Percentiles rank a stretch among this genome's conserved stretches.
Conservation (phyloP, 2,797 vertebrate genomes). For the Danio jaintianensis region DNA sequence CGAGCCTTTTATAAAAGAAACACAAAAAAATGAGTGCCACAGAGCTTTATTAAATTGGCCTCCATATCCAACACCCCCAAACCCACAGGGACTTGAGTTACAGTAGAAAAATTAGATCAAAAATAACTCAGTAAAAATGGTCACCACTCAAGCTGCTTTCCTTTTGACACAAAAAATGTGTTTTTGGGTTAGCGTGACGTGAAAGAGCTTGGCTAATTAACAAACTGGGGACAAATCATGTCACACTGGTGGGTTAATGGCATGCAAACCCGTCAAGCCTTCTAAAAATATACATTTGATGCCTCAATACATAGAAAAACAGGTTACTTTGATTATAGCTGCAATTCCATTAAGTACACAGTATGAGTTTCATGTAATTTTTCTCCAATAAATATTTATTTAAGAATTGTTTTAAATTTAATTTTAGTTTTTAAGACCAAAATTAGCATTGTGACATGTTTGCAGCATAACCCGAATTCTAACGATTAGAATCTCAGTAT, state of each 20-base stretch:
- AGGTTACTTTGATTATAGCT: background rate
- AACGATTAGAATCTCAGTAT: too few species aligned
- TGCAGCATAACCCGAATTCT: background rate
- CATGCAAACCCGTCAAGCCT: background rate
- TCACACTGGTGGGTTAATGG: background rate
- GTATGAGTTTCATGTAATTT: background rate
- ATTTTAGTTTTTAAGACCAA: background rate
- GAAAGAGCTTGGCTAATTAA: background rate
- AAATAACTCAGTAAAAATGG: slow-evolving; percentile 21
- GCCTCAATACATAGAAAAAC: background rate
- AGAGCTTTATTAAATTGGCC: slow-evolving; percentile 2
- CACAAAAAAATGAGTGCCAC: background rate
- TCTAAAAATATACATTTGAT: slow-evolving; percentile 13
- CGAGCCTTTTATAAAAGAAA: background rate
- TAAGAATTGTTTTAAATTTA: too few species aligned
- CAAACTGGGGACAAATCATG: background rate
- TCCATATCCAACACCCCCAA: background rate
- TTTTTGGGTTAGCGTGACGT: background rate
- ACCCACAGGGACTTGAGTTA: background rate
- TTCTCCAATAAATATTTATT: too few species aligned
- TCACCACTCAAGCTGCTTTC: slow-evolving; percentile 13
- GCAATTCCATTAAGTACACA: background rate
- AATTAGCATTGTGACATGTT: background rate
- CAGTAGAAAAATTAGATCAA: slow-evolving; percentile 26
- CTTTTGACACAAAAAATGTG: background rate